These are phyloP conservation scores for Andrena haemorrhoa DNA, from an alignment of 2,888 invertebrate genomes.

Conservation along the genomic window DNA sequence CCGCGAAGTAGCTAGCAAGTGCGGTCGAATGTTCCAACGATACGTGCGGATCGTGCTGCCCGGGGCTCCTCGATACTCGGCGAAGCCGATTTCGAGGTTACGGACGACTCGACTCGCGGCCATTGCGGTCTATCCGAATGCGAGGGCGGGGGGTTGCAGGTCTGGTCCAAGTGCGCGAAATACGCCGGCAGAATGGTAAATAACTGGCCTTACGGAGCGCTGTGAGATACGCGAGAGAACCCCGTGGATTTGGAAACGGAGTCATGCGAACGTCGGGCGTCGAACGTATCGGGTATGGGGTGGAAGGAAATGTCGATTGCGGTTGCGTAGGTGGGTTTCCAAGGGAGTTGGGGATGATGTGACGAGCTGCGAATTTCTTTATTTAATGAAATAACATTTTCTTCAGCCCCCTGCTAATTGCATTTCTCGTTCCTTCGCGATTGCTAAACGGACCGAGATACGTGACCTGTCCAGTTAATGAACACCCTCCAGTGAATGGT, in stretches of 20 bases:
- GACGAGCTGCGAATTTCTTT: too few relatives aligned
- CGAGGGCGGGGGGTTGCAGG: constrained; percentile 34
- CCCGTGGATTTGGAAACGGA: neutral
- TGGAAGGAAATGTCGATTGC: too few relatives aligned
- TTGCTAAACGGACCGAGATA: too few relatives aligned
- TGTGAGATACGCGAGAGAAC: neutral
- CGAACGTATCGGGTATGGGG: too few relatives aligned
- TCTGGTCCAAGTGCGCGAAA: constrained; percentile 45
- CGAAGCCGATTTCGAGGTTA: constrained; percentile 48
- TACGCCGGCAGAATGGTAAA: constrained; percentile 35
- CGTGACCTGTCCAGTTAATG: too few relatives aligned
- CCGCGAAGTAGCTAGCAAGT: constrained; percentile 69
- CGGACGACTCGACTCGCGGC: constrained; percentile 31
- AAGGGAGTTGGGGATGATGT: too few relatives aligned
- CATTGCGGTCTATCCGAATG: constrained; percentile 15
- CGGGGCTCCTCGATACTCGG: constrained; percentile 31
- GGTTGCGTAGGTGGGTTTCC: too few relatives aligned
- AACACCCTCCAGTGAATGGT: too few relatives aligned
- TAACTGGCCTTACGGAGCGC: neutral
- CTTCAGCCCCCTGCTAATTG: too few relatives aligned
- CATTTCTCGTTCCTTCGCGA: too few relatives aligned
- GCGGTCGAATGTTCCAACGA: constrained; percentile 55
- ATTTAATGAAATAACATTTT: too few relatives aligned
- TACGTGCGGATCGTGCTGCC: constrained; percentile 46
- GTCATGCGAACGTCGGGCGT: neutral